Evolutionary conservation across 2,888 invertebrate genomes (phyloP).

Genomic region (Azorinus chamasolen): DNA sequence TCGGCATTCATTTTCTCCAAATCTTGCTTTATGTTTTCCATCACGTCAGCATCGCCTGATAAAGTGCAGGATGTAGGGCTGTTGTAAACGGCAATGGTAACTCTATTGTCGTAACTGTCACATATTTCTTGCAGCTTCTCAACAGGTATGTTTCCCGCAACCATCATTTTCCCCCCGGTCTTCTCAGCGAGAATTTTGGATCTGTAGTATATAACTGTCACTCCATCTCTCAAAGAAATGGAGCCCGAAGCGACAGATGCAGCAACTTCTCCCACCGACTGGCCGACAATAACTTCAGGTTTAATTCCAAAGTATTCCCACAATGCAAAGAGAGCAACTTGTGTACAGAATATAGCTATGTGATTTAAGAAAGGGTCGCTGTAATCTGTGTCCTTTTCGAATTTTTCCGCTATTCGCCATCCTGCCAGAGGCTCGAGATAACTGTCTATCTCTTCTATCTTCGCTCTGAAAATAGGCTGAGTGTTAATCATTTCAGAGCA

Average conservation of each 20-base stretch:
- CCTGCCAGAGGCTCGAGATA: constrained; percentile 30
- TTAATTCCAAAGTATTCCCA: constrained; percentile 65
- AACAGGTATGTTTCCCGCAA: constrained; percentile 53
- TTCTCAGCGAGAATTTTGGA: constrained; percentile 56
- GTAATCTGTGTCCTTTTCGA: constrained; percentile 30
- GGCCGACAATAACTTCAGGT: constrained; percentile 69
- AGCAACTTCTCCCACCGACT: constrained; percentile 76
- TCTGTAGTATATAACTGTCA: constrained; percentile 71
- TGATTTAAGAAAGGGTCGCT: constrained; percentile 69
- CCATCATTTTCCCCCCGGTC: constrained; percentile 70
- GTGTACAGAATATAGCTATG: constrained; percentile 72
- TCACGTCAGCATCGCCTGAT: constrained; percentile 65
- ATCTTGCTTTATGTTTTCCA: constrained; percentile 25
- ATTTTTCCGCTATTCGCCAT: constrained; percentile 35
- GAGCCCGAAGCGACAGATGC: constrained; percentile 69
- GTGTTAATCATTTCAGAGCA: constrained; percentile 52
- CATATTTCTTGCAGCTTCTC: constrained; percentile 50
- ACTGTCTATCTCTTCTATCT: constrained; percentile 51
- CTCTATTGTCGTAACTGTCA: constrained; percentile 23
- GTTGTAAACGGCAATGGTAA: constrained; percentile 67
- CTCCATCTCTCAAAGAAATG: constrained; percentile 65
- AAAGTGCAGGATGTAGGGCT: constrained; percentile 69
- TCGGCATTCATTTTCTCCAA: constrained; percentile 33
- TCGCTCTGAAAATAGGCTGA: constrained; percentile 38
- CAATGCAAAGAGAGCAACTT: constrained; percentile 63